Base-by-base conservation (phyloP, 2,113 vertebrate genomes). In the Bos javanicus region DNA sequence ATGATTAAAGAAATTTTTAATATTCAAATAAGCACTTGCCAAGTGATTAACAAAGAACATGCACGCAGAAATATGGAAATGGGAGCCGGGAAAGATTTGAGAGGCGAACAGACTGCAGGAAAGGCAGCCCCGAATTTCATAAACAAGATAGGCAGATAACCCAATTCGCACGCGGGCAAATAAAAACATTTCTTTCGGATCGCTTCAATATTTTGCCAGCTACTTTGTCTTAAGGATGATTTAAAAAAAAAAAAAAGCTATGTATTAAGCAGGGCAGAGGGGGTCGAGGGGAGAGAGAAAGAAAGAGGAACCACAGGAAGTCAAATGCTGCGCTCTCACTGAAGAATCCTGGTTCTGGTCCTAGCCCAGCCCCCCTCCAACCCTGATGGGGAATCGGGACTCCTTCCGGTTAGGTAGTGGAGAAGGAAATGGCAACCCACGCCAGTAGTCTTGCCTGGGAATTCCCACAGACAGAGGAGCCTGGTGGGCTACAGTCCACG, bases 1-100 rank as follows among this genome's bases (percentile, higher is more conserved):
- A 99, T 99, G 99, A 99, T 99, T 99, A 99, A 99, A 99, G 99
- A 99, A 99, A 99, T 99, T 99, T 99, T 99, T 99, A 99, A 99
- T 99, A 99, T 99, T 99, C 99, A 99, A 99, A 99, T 99, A 99
- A 99, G 99, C 99, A 99, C 99, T 99, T 99, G 99, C 99, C 99
- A 99, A 99, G 99, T 99, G 99, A 99, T 99, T 99, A 99, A 99
- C 99, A 99, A 99, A 99, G 99, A 99, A 99, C 99, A 99, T 99
- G 99, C 99, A 99, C 99, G 99, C 99, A 99, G 99, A 99, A 99
- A 99, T 99, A 99, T 99, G 99, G 99, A 99, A 99, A 99, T 99
- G 99, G 92, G 99, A 98, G 99, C 98, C 99, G 99, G 99, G 98
- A 99, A 99, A 99, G 99, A 99, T 98, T 99, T 98, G 99, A 99